phyloP scores from a whole-genome alignment of 30 jellyfish, hydroid and myxozoan species.

The Mastigias papua region DNA sequence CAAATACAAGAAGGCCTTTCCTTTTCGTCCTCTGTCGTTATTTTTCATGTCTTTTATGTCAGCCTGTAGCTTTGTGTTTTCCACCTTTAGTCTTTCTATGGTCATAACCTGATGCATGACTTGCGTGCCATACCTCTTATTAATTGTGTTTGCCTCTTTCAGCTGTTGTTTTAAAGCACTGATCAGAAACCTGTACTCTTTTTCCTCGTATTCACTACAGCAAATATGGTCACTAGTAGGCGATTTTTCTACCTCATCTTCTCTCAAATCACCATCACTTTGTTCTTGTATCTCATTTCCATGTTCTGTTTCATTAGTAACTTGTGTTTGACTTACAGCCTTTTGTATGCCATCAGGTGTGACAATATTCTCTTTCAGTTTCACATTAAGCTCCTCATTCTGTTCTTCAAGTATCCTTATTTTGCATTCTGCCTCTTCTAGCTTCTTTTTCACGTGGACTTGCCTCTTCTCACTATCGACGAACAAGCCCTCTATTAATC shows the following conservation, averaged over 20 bases:
- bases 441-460: neutral
- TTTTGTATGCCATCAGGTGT: neutral
- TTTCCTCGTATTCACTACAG: constrained; percentile 27
- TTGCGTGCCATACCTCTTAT: constrained; percentile 48
- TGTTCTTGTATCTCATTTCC: neutral
- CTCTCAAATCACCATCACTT: neutral
- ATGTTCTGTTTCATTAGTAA: neutral
- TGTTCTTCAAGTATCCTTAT: neutral
- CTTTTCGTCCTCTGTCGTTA: constrained; percentile 24
- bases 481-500: constrained; percentile 44
- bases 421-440: constrained; percentile 15
- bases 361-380: neutral
- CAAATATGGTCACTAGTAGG: neutral
- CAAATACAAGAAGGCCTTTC: constrained; percentile 38
- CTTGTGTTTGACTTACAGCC: neutral
- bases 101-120: constrained; percentile 15
- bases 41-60: constrained; percentile 13
- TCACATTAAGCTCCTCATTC: neutral
- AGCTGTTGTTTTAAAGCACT: constrained; percentile 59
- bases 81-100: constrained; percentile 21
- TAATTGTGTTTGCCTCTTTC: constrained; percentile 45
- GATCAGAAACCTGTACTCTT: constrained; percentile 48
- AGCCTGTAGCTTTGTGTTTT: constrained; percentile 28
- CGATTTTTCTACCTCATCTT: neutral
- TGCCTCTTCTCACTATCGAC: constrained; percentile 66